Percentiles rank a stretch among this genome's conserved stretches.
These are phyloP conservation scores for Conus betulinus DNA, from an alignment of 1,140 invertebrate genomes.

Conservation along the genomic window DNA sequence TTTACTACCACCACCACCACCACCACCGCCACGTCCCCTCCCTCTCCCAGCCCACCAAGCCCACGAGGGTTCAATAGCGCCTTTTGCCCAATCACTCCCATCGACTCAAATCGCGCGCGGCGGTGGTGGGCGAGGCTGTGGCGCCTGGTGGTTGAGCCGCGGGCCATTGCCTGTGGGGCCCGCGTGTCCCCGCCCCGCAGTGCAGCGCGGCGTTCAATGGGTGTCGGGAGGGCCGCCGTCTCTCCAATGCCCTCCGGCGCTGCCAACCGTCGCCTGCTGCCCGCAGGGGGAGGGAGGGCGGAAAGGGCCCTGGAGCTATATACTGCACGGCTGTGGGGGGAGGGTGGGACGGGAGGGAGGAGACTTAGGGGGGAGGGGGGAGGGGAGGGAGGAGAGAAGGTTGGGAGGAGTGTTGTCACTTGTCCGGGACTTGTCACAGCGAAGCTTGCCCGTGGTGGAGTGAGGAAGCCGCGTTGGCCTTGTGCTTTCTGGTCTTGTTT, in stretches of 20 bases:
- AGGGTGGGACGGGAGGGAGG: neutral
- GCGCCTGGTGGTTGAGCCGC: neutral
- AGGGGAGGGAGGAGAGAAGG: neutral
- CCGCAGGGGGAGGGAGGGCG: neutral
- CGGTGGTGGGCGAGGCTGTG: neutral
- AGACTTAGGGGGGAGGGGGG: neutral
- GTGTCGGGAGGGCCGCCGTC: neutral
- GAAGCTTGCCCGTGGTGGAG: neutral
- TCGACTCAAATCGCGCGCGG: constrained; percentile 18
- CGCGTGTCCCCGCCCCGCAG: neutral
- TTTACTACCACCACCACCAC: neutral
- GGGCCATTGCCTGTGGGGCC: neutral
- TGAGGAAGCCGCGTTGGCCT: neutral
- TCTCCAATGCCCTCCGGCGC: too few relatives aligned
- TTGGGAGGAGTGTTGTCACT: neutral
- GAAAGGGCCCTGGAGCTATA: neutral
- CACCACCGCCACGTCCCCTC: neutral
- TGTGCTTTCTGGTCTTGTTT: neutral
- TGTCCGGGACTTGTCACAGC: neutral
- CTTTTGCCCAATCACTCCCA: neutral
- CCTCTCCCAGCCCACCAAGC: neutral
- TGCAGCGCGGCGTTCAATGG: neutral
- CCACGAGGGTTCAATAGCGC: neutral
- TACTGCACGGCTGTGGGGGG: neutral
- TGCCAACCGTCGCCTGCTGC: too few relatives aligned